phyloP scores from a whole-genome alignment of 2,888 invertebrate species.

The Stenichneumon culpator region DNA sequence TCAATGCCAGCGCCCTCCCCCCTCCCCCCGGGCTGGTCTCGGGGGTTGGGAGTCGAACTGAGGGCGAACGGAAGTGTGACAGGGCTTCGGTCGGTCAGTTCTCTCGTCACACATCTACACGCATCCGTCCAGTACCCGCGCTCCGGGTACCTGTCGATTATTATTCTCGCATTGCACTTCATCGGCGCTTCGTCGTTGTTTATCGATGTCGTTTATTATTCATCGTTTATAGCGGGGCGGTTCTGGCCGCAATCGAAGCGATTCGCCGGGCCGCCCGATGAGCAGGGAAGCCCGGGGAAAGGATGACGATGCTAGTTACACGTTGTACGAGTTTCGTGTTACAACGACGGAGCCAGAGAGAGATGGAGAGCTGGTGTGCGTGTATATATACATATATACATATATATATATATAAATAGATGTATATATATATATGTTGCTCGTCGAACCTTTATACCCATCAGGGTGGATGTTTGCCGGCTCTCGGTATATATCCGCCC shows the following conservation, averaged over 20 bases:
- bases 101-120: constrained; percentile 47
- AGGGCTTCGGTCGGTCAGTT: constrained; percentile 46
- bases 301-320: constrained; percentile 68
- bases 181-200: constrained; percentile 79
- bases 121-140: constrained; percentile 35
- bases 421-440: background rate
- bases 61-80: constrained; percentile 12
- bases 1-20: background rate
- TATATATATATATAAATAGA: too few relatives aligned
- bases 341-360: constrained; percentile 63
- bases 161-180: constrained; percentile 78
- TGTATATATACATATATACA: background rate
- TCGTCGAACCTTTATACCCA: constrained; percentile 39
- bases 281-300: constrained; percentile 40
- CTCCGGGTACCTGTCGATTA: constrained; percentile 74
- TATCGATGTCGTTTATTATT: constrained; percentile 80
- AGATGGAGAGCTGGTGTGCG: background rate
- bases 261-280: constrained; percentile 47
- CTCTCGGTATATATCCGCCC: constrained; percentile 25
- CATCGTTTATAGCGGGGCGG: constrained; percentile 78
- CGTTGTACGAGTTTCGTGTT: constrained; percentile 68
- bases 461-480: constrained; percentile 47
- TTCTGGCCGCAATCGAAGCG: constrained; percentile 44
- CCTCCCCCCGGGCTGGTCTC: background rate
- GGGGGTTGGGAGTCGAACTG: constrained; percentile 5